Conservation (phyloP, 2,797 vertebrate genomes). For the Pantherophis alleghaniensis region DNA sequence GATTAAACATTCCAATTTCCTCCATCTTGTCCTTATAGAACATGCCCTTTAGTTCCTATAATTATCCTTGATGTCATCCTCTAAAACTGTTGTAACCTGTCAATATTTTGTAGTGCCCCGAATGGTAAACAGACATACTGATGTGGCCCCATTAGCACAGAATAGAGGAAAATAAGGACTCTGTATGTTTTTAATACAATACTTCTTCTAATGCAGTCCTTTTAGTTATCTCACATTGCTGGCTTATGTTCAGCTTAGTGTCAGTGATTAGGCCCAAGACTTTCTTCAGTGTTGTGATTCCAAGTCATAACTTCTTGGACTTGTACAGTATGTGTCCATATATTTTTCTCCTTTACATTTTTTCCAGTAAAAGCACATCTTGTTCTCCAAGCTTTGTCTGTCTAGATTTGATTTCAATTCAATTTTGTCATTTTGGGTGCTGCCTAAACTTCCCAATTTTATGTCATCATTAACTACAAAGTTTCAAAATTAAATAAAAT, state of each 20-base stretch:
- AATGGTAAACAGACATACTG: neutral
- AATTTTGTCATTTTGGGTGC: neutral
- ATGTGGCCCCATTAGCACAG: neutral
- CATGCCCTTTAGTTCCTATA: neutral
- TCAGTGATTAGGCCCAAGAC: neutral
- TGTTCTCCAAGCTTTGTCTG: neutral
- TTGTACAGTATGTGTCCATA: neutral
- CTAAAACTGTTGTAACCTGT: neutral
- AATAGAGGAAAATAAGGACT: neutral
- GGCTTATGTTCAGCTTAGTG: neutral
- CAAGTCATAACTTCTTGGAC: neutral
- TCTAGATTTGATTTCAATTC: neutral
- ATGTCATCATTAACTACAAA: neutral
- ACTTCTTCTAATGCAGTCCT: neutral
- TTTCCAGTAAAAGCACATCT: neutral
- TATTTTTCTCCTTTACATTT: neutral
- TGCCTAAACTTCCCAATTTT: neutral
- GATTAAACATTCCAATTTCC: neutral
- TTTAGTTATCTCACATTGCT: neutral
- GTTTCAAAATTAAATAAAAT: neutral
- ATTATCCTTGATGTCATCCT: neutral
- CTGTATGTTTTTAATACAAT: neutral
- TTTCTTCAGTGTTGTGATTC: neutral
- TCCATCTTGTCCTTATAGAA: neutral
- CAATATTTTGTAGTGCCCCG: neutral